phyloP scores from a whole-genome alignment of 2,113 vertebrate genomes.

The Gavia stellata region DNA sequence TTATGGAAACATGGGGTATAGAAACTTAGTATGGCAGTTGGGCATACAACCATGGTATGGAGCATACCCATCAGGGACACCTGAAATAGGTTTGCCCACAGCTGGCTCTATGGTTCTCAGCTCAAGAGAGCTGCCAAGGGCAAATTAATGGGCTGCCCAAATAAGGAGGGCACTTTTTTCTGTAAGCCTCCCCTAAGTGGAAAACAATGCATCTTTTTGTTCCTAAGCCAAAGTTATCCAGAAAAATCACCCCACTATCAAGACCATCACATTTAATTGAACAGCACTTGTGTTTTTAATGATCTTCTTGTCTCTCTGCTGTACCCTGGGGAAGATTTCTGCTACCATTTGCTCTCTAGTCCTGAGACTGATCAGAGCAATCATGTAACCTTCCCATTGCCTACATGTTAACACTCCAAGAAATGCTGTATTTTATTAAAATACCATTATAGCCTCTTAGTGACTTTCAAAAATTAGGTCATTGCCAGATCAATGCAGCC shows the following conservation, averaged over 20 bases:
- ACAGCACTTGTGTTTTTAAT: neutral
- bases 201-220: neutral
- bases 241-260: neutral
- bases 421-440: constrained; percentile 22
- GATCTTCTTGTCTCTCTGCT: neutral
- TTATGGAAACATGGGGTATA: neutral
- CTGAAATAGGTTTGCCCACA: neutral
- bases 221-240: neutral
- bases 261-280: neutral
- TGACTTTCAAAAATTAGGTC: constrained; percentile 35
- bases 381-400: neutral
- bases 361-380: neutral
- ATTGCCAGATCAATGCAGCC: constrained; percentile 26
- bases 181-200: neutral
- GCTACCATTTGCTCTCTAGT: neutral
- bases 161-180: neutral
- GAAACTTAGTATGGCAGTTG: neutral
- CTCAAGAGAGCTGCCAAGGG: neutral
- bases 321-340: neutral
- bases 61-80: neutral
- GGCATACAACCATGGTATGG: neutral
- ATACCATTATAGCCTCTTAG: neutral
- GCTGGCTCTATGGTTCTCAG: neutral
- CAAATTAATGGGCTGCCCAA: neutral
- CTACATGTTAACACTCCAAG: neutral